Conservation (phyloP, 2,113 vertebrate genomes). For the Rutilus rutilus region DNA sequence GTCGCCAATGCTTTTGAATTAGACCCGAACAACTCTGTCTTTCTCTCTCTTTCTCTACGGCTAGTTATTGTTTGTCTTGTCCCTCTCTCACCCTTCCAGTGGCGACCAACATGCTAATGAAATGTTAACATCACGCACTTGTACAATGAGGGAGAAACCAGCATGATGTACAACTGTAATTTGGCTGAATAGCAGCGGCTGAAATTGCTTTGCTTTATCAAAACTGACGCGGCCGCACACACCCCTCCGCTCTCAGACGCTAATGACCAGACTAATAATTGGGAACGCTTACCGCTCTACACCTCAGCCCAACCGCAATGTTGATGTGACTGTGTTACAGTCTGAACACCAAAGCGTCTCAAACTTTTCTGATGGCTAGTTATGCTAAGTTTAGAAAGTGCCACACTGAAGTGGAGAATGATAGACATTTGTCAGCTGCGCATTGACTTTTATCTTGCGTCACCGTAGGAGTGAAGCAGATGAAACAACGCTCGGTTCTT, state of each 20-base stretch:
- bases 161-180: constrained; percentile 76
- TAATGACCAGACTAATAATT: constrained; percentile 74
- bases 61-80: constrained; percentile 40
- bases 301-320: not conserved
- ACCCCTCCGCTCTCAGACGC: constrained; percentile 44
- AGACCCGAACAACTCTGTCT: not conserved
- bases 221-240: constrained; percentile 58
- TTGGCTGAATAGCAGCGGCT: constrained; percentile 68
- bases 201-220: constrained; percentile 80
- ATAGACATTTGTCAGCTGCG: constrained; percentile 29
- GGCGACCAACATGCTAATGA: constrained; percentile 64
- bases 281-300: constrained; percentile 56
- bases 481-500: not conserved
- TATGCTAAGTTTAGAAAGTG: constrained; percentile 31
- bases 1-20: constrained; percentile 71
- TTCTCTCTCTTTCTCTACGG: constrained; percentile 48
- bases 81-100: constrained; percentile 43
- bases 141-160: constrained; percentile 60
- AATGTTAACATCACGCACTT: constrained; percentile 68
- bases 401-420: constrained; percentile 3
- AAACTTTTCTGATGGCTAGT: constrained; percentile 47
- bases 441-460: not conserved
- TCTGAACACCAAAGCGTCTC: not conserved
- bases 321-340: constrained; percentile 53
- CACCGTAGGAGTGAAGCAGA: not conserved